Conservation (phyloP, 2,113 vertebrate genomes). For the Cavia aperea region DNA sequence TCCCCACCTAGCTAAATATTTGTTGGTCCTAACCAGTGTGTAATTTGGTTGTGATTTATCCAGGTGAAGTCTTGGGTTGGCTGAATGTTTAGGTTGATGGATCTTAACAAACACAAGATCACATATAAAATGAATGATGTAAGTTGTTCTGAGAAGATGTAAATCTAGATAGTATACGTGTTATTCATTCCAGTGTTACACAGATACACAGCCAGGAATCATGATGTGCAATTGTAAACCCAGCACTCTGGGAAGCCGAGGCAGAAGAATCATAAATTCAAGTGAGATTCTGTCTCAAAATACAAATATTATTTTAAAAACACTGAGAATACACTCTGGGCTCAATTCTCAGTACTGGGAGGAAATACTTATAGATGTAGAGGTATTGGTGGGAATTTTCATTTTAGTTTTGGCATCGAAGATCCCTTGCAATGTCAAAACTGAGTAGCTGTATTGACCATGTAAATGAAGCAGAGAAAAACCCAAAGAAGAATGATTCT, state of each 20-base stretch:
- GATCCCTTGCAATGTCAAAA: not conserved
- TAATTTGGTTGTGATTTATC: not conserved
- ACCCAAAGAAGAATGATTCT: constrained; percentile 32
- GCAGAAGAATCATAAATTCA: not conserved
- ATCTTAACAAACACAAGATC: not conserved
- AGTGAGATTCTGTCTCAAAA: not conserved
- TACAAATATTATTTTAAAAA: not conserved
- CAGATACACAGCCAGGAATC: not conserved
- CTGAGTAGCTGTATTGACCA: constrained; percentile 58
- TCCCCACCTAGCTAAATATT: not conserved
- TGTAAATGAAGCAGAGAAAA: constrained; percentile 47
- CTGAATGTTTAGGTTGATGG: not conserved
- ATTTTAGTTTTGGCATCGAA: constrained; percentile 30
- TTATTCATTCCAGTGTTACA: not conserved
- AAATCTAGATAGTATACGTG: constrained; percentile 10
- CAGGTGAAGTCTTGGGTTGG: not conserved
- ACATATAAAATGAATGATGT: not conserved
- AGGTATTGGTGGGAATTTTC: not conserved
- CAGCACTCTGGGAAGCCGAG: not conserved
- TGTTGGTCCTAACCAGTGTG: not conserved
- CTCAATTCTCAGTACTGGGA: not conserved
- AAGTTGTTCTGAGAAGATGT: not conserved
- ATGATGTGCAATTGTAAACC: not conserved
- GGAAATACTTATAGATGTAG: not conserved
- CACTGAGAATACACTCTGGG: not conserved